Evolutionary conservation across 1,140 invertebrate genomes (phyloP).

Genomic region (Apis dorsata): DNA sequence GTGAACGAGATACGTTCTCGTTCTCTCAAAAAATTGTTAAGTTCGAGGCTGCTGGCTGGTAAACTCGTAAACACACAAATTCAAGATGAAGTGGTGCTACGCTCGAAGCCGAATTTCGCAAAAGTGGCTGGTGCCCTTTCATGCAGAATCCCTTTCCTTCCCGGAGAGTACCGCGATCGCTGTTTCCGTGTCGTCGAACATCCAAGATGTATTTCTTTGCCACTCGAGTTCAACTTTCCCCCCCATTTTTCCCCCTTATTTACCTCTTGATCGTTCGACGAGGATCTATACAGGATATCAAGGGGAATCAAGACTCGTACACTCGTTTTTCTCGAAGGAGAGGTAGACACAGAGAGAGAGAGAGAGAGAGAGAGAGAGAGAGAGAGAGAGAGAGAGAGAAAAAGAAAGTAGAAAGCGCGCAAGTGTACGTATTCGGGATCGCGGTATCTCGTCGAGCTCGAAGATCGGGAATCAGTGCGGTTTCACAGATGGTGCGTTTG

Average conservation of each 20-base stretch:
- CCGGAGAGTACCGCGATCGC: constrained; percentile 52
- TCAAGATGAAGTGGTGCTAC: constrained; percentile 58
- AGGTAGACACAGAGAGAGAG: background rate
- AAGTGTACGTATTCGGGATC: background rate
- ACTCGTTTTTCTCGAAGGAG: background rate
- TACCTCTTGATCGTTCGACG: background rate
- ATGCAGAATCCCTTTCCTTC: constrained; percentile 59
- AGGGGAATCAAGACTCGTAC: background rate
- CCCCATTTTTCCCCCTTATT: background rate
- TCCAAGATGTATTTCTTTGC: background rate
- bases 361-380: accelerated
- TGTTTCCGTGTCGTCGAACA: constrained; percentile 21
- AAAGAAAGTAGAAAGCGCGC: no score
- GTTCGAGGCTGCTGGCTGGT: constrained; percentile 51
- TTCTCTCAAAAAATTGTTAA: constrained; percentile 43
- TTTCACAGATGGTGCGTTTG: constrained; percentile 51
- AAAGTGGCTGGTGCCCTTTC: constrained; percentile 59
- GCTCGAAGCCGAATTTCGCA: constrained; percentile 61
- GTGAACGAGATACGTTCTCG: constrained; percentile 48
- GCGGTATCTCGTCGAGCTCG: constrained; percentile 26
- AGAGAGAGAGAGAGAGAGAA: background rate
- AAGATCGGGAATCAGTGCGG: constrained; percentile 49
- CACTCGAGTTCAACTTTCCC: background rate
- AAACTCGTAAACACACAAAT: constrained; percentile 29
- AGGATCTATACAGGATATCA: background rate